Base-by-base conservation (phyloP, 2,888 invertebrate genomes). In the Matsumyia berberina region DNA sequence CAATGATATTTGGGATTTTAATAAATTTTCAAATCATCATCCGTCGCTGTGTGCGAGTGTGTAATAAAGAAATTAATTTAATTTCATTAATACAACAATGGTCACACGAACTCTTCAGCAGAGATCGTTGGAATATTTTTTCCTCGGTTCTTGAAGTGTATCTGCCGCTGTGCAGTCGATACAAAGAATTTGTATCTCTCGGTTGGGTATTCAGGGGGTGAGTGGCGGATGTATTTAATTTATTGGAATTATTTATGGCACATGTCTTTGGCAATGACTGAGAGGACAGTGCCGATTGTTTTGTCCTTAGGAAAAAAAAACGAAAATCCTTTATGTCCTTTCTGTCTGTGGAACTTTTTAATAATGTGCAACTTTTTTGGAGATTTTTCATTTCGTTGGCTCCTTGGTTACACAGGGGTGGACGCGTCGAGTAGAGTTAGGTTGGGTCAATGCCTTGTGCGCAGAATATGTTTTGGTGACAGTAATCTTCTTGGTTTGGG, bases 381-480 rank as follows among this genome's bases (percentile, higher is more conserved):
- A 24, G 72, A 80, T 78, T 86, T 86, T 60, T 37, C 80, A 60
- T 82, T 74, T 67, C 39, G 12, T 29, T 49, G 33, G 19, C n/a
- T 55, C 31, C 29, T 55, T 62, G 44, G 62, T 55, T 73, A 69
- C 33, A 55, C 15, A 53, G 60, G 64, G 66, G 53, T 60, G 70
- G 29, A 67, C 57, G 64, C 51, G 51, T 58, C 66, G 79, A 76
- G 78, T 79, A 87, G 86, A 66, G 85, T 85, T 87, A 88, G 88
- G 24, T 24, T 24, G 24, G 24, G 87, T 88, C 88, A 89, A 90
- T 90, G 80, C 70, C 85, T 86, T 86, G 74, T 86, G 39, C 49
- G 58, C 73, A 60, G 88, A 91, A 91, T 91, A 90, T 91, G 91
- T 91, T 91, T 91, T 91, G 89, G 91, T 91, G 91, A 91, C 91